Evolutionary conservation across 2,888 invertebrate genomes (phyloP), one percentile per base, ranked within the genome.

Genomic region (Eueremaeus valkanovi): DNA sequence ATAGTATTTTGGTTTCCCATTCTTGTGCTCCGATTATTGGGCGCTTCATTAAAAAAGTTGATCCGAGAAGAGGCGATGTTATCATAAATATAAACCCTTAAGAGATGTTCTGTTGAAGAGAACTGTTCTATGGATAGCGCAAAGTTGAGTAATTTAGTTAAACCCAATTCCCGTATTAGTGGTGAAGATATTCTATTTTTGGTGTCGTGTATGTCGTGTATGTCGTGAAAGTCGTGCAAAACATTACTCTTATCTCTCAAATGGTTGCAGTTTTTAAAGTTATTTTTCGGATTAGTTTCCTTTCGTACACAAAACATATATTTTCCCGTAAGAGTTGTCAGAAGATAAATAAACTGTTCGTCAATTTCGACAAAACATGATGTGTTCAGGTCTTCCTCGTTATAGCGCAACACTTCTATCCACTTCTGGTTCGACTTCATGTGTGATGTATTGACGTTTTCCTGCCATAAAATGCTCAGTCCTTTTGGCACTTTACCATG

Each of bases 391-490:
- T 75, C 36, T 70, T 75, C 70, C n/a, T 70, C 70, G n/a, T 49
- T 70, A 27, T 70, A 75, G 24, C 75, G 29, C 8, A 75, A 33
- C 49, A 75, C 42, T 72, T 75, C 75, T 27, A 58, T 75, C 75
- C 75, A 75, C 33, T 63, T 33, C 42, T 63, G 63, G 21, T 33
- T 33, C 9, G 63, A n/a, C 36, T 63, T 63, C 33, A 33, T n/a
- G 6, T 63, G 63, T 9, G 33, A 24, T 24, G n/a, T 33, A 29
- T 36, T 33, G 36, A 31, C 33, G 16, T 33, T 31, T 27, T 75
- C 70, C 40, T 75, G 75, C 75, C 75, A 75, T 33, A 75, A 36
- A 24, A 75, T 58, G n/a, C 36, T 49, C 40, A 75, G 63, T 24
- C 70, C 70, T 36, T 70, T 68, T 2, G 49, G 40, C 18, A 51